Conservation (phyloP, 2,797 vertebrate genomes). For the Artibeus jamaicensis region DNA sequence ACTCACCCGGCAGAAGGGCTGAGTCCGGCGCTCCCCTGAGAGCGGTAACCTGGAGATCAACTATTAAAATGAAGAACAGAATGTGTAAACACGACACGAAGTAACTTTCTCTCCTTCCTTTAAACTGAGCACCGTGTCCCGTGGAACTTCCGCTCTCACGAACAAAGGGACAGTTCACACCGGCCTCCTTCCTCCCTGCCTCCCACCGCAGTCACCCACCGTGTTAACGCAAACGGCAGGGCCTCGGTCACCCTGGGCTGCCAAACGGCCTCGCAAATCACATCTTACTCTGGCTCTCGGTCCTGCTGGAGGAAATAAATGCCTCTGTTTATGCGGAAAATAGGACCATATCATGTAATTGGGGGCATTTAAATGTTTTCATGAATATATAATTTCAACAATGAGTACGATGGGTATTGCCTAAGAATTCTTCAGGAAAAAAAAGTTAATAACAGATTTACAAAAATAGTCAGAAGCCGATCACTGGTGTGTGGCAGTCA, state of each 20-base stretch:
- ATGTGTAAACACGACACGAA: not conserved
- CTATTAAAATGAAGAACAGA: not conserved
- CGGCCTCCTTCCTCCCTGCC: slow-evolving; percentile 29
- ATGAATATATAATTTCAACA: slow-evolving; percentile 67
- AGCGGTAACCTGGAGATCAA: not conserved
- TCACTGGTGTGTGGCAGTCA: slow-evolving; percentile 50
- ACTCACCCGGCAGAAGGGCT: not conserved
- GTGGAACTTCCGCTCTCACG: not conserved
- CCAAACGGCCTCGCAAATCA: slow-evolving; percentile 60
- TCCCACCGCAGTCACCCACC: slow-evolving; percentile 26
- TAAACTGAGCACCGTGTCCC: not conserved
- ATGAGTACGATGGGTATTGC: slow-evolving; percentile 28
- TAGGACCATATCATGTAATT: slow-evolving; percentile 64
- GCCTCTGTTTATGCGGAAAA: slow-evolving; percentile 67
- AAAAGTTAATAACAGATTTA: slow-evolving; percentile 62
- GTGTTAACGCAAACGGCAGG: slow-evolving; percentile 66
- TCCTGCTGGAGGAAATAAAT: slow-evolving; percentile 62
- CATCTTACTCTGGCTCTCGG: not conserved
- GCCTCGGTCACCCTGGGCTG: slow-evolving; percentile 58
- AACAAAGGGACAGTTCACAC: slow-evolving; percentile 44
- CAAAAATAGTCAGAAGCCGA: slow-evolving; percentile 31
- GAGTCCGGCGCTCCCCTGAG: not conserved
- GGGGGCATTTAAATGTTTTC: slow-evolving; percentile 61
- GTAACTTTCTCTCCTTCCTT: not conserved
- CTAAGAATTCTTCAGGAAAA: slow-evolving; percentile 56